phyloP scores from a whole-genome alignment of 37 sponge, comb jelly and placozoan genomes.

The Aphrocallistes beatrix region DNA sequence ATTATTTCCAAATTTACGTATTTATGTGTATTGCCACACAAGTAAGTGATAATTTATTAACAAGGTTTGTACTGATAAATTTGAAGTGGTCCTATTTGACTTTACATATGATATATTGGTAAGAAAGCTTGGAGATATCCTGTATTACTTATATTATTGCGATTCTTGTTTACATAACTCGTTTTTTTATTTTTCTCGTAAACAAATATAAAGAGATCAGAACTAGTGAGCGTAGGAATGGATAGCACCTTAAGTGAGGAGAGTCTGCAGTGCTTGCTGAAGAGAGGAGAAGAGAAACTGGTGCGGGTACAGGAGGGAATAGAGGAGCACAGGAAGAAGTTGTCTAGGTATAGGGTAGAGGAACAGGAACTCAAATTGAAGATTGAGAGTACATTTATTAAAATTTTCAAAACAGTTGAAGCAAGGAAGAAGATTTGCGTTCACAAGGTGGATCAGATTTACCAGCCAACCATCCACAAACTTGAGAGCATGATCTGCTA shows the following conservation, averaged over 20 bases:
- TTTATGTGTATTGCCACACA: no score
- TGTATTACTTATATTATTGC: no score
- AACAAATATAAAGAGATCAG: no score
- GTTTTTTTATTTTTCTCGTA: no score
- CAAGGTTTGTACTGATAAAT: no score
- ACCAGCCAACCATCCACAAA: neutral
- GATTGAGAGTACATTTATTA: neutral
- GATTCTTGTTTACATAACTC: no score
- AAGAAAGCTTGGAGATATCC: no score
- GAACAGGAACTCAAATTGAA: neutral
- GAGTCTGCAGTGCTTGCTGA: neutral
- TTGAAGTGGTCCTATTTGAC: no score
- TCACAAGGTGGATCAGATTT: neutral
- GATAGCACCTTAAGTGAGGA: no score
- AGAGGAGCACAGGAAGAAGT: neutral
- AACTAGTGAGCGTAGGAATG: neutral
- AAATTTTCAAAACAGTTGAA: neutral
- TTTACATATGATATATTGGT: no score
- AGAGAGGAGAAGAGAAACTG: neutral
- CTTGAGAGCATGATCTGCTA: neutral
- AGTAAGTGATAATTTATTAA: no score
- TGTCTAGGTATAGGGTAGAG: conserved; percentile 14
- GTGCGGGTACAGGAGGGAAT: neutral
- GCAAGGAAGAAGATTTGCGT: neutral
- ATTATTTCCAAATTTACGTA: no score